Conservation (phyloP, 2,888 invertebrate genomes). For the Andrena bucephala region DNA sequence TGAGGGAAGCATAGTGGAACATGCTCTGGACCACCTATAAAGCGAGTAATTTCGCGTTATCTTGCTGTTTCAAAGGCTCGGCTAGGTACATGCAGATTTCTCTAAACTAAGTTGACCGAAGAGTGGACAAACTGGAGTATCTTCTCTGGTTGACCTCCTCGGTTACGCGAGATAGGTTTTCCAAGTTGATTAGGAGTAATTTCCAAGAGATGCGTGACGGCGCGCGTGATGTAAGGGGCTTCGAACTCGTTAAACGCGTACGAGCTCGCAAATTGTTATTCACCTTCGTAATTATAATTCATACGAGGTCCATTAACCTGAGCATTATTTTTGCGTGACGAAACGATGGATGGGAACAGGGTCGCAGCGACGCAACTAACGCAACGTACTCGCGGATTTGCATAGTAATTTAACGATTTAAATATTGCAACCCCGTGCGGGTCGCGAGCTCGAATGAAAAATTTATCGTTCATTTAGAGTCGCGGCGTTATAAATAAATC, state of each 20-base stretch:
- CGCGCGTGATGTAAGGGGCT: constrained; percentile 18
- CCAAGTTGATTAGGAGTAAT: constrained; percentile 35
- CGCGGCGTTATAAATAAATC: constrained; percentile 72
- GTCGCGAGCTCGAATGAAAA: constrained; percentile 52
- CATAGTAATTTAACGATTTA: constrained; percentile 48
- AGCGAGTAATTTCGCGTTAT: no score
- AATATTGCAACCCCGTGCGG: constrained; percentile 15
- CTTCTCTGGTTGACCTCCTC: no score
- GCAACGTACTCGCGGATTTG: constrained; percentile 20
- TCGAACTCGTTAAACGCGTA: constrained; percentile 34
- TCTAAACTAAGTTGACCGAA: no score
- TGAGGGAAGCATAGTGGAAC: not conserved
- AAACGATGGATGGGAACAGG: constrained; percentile 24
- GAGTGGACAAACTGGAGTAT: no score
- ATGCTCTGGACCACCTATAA: not conserved
- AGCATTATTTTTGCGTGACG: constrained; percentile 49
- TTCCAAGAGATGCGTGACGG: constrained; percentile 15
- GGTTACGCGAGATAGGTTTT: not conserved
- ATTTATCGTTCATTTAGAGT: constrained; percentile 63
- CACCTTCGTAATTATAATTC: constrained; percentile 56
- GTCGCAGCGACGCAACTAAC: not conserved
- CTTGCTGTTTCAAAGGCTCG: no score
- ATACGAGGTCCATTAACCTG: constrained; percentile 31
- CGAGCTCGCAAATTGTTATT: constrained; percentile 50
- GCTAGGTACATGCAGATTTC: no score